Evolutionary conservation across 2,797 vertebrate genomes (phyloP), one percentile per base, ranked within the genome.

Genomic region (Spea hammondii): DNA sequence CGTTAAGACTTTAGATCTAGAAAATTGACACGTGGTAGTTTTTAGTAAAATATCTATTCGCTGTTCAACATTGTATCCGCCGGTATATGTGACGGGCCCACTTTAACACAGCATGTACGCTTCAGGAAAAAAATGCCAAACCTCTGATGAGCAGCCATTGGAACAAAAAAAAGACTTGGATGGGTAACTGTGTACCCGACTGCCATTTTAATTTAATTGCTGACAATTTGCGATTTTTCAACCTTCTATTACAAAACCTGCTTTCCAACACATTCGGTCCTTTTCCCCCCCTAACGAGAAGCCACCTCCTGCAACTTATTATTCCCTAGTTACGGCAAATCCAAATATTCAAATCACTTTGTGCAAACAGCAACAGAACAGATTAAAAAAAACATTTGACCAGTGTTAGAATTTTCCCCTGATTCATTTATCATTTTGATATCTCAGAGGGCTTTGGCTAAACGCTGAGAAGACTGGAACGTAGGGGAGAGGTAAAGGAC

Each of bases 271-370:
- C 59, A 68, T 72, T 65, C 32, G 73, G 75, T 78, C 80, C 70
- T 82, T 82, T 82, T 55, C 80, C 79, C 32, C 17, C 17, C 59
- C 57, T 49, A 65, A 64, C 47, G 11, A 5, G 12, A 32, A 74
- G 80, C 75, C 75, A 77, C 74, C 49, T 54, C 55, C 75, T 70
- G 75, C 75, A 62, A 62, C 64, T 62, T 72, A 69, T 68, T 50
- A 76, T 74, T 60, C 67, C 78, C 72, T 67, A 80, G 13, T 74
- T 79, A 79, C 89, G 90, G 90, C 89, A 91, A 93, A 90, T 91
- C 89, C 93, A 94, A 94, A 93, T 93, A 95, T 95, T 95, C 95
- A 32, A 65, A 74, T 74, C 48, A 48, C 68, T 48, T 80, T 51
- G 60, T 17, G 50, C 62, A 80, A 80, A 72, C 47, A 64, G 70